Conservation (phyloP, 2,797 vertebrate genomes). For the Leucoraja ocellata region DNA sequence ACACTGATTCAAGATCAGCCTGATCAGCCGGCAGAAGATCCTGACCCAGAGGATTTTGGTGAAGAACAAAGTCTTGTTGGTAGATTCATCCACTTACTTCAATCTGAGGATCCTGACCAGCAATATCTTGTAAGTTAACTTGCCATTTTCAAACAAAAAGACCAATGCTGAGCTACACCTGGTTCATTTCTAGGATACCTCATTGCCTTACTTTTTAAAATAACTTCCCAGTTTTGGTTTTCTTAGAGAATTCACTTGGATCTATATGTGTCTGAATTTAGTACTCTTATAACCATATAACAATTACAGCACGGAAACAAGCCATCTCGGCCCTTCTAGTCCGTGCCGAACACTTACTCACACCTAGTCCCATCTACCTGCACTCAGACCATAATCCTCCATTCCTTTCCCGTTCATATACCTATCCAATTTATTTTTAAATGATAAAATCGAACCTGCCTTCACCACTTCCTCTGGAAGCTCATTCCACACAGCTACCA, state of each 20-base stretch:
- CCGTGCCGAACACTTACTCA: no score
- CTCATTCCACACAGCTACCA: no score
- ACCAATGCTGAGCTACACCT: neutral
- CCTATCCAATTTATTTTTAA: no score
- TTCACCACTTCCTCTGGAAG: no score
- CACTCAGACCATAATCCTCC: no score
- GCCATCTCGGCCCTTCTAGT: no score
- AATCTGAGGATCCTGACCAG: constrained; percentile 89
- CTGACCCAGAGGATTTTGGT: constrained; percentile 93
- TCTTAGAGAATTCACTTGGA: neutral
- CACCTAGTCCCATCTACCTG: no score
- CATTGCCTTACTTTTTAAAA: constrained; percentile 17
- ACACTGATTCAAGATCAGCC: constrained; percentile 95
- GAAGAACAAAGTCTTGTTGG: constrained; percentile 97
- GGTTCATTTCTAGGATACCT: neutral
- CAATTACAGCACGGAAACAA: no score
- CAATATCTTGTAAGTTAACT: constrained; percentile 75
- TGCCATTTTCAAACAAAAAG: neutral
- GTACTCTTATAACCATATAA: no score
- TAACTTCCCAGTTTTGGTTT: neutral
- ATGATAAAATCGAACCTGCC: no score
- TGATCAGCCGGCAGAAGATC: constrained; percentile 90
- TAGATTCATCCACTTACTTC: constrained; percentile 88
- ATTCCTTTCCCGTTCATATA: no score
- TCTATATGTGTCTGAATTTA: no score